Percentiles rank a stretch among this genome's conserved stretches.
Conservation (phyloP, 2,113 vertebrate species). For the Genyomyrus donnyi region DNA sequence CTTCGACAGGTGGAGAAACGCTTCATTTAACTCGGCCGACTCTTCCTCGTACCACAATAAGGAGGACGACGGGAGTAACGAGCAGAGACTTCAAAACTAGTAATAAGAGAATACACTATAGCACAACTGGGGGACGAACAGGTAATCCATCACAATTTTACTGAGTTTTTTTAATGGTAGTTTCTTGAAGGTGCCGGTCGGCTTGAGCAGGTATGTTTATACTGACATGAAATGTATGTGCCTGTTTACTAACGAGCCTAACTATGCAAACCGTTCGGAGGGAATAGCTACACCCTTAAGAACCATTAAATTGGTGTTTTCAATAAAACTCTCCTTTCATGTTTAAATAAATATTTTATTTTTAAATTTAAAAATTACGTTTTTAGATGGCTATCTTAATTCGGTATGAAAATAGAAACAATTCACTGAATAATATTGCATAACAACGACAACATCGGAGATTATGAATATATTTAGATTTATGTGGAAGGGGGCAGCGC, state of each 20-base stretch:
- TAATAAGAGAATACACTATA: not conserved
- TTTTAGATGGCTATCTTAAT: not conserved
- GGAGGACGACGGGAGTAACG: not conserved
- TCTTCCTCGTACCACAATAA: not conserved
- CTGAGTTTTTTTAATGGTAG: not conserved
- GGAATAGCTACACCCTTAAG: not conserved
- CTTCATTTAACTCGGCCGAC: not conserved
- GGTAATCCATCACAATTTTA: not conserved
- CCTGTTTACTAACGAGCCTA: not conserved
- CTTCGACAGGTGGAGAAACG: slow-evolving; percentile 5
- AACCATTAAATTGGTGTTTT: not conserved
- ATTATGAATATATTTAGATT: not conserved
- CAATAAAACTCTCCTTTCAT: not conserved
- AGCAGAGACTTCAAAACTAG: not conserved
- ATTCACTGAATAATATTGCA: not conserved
- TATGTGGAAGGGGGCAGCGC: not conserved
- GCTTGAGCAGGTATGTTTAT: not conserved
- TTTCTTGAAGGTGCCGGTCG: not conserved
- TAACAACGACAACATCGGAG: not conserved
- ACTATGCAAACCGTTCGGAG: not conserved
- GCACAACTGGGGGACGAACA: not conserved
- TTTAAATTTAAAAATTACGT: not conserved
- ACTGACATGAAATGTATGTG: not conserved
- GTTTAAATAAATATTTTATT: not conserved
- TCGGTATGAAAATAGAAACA: not conserved